Percentiles rank a stretch among this genome's conserved stretches.
phyloP scores from a whole-genome alignment of 2,113 vertebrate genomes.

The Gasterosteus aculeatus region DNA sequence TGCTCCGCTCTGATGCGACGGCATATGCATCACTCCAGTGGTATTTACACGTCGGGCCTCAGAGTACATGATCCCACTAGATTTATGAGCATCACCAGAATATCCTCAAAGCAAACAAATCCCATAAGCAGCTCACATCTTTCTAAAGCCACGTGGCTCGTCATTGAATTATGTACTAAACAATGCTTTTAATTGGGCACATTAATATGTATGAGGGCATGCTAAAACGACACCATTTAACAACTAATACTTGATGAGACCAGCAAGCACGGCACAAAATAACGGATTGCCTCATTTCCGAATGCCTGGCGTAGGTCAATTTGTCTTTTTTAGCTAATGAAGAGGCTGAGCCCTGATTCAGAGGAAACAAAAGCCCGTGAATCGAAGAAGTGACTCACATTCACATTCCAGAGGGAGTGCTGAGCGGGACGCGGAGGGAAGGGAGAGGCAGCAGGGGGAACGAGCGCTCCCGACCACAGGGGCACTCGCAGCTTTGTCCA shows the following conservation, averaged over 20 bases:
- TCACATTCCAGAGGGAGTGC: conserved; percentile 66
- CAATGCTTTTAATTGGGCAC: not conserved
- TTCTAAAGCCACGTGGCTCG: not conserved
- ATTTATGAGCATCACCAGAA: not conserved
- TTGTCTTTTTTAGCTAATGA: not conserved
- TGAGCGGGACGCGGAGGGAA: conserved; percentile 55
- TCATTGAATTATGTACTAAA: conserved; percentile 10
- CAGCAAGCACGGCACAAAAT: not conserved
- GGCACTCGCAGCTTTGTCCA: conserved; percentile 46
- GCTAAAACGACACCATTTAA: not conserved
- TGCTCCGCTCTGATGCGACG: not conserved
- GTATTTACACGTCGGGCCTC: not conserved
- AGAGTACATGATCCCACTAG: not conserved
- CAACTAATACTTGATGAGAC: not conserved
- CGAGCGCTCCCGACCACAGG: conserved; percentile 49
- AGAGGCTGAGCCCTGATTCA: conserved; percentile 20
- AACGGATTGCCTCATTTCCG: not conserved
- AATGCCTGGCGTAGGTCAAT: not conserved
- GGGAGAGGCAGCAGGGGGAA: conserved; percentile 43
- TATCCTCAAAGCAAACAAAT: not conserved
- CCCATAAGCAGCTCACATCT: not conserved
- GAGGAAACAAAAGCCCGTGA: conserved; percentile 47
- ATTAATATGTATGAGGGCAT: conserved; percentile 8
- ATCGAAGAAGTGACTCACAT: conserved; percentile 68
- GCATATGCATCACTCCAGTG: not conserved